Conservation (phyloP, 2,113 vertebrate genomes). For the Capra hircus region DNA sequence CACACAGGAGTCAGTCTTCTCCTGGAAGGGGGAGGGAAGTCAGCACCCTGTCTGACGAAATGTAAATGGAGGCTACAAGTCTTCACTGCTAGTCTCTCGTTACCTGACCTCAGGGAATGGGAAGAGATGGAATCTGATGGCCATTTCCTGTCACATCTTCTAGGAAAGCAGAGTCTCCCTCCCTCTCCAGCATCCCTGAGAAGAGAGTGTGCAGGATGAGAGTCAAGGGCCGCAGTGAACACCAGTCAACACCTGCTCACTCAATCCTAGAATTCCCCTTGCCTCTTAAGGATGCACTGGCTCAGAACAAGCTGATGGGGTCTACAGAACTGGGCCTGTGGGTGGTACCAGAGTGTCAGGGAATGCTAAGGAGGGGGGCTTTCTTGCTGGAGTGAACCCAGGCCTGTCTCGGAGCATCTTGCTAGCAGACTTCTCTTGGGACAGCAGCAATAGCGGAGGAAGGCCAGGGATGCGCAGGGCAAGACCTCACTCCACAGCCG, state of each 20-base stretch:
- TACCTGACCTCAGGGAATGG: neutral
- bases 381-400: neutral
- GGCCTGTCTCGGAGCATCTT: neutral
- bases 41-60: neutral
- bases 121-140: neutral
- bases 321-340: neutral
- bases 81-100: neutral
- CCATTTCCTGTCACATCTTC: neutral
- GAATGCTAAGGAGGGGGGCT: neutral
- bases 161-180: neutral
- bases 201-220: neutral
- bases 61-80: neutral
- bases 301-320: neutral
- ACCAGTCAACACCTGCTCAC: neutral
- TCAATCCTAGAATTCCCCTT: neutral
- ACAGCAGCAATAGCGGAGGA: neutral
- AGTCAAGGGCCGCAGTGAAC: neutral
- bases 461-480: neutral
- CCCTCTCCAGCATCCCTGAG: neutral
- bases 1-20: neutral
- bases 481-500: neutral
- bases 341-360: neutral
- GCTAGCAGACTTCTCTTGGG: neutral
- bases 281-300: neutral
- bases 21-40: neutral